These are phyloP conservation scores for Agrotis clavis DNA, from an alignment of 2,888 invertebrate species.

Conservation along the genomic window DNA sequence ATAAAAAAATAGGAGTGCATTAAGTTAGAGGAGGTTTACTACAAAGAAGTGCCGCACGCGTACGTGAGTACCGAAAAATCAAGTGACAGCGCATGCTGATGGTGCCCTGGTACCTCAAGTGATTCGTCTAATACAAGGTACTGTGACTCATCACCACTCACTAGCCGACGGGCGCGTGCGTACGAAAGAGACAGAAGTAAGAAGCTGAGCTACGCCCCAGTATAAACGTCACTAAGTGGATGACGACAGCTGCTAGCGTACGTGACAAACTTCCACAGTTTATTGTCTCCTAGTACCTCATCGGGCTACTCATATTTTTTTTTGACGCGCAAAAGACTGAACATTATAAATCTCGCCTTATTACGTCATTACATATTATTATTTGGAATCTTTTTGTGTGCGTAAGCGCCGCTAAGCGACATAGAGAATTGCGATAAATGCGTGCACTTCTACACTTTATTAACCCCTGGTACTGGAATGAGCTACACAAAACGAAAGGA, in stretches of 20 bases:
- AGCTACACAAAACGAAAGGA: not conserved
- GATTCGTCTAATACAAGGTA: constrained; percentile 3
- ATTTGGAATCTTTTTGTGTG: not conserved
- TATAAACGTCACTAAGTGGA: not conserved
- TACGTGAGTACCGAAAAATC: not conserved
- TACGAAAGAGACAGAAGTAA: constrained; percentile 1
- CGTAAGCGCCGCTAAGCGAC: not conserved
- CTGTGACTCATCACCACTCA: not conserved
- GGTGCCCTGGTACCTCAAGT: not conserved
- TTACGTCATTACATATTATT: not conserved
- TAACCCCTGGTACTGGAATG: not conserved
- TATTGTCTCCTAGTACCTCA: constrained; percentile 2
- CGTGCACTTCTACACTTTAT: not conserved
- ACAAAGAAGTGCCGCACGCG: not conserved
- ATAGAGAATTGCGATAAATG: not conserved
- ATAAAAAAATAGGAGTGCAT: constrained; percentile 1
- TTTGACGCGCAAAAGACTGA: not conserved
- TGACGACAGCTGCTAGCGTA: not conserved
- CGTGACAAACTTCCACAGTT: constrained; percentile 2
- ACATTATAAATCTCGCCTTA: not conserved
- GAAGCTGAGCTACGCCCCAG: not conserved
- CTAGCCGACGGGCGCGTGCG: not conserved
- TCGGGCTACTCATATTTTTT: not conserved
- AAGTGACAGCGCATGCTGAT: not conserved
- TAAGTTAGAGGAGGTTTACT: not conserved